Base-by-base conservation (phyloP, 2,888 invertebrate genomes). In the Nesidiocoris tenuis region DNA sequence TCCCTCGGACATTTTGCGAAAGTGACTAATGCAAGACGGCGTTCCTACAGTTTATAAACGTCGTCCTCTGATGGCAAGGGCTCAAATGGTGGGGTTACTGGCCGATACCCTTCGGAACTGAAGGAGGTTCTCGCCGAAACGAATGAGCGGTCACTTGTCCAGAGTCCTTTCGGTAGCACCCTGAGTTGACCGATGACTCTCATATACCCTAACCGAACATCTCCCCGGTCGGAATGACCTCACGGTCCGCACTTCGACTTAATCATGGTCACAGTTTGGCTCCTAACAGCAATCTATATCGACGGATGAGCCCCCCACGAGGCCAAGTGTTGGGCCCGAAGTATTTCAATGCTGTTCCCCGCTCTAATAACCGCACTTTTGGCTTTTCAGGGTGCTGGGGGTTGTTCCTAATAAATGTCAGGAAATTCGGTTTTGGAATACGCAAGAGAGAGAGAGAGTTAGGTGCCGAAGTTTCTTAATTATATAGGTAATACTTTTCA, bases 81-180 rank as follows among this genome's bases (percentile, higher is more conserved):
- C 39, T 39, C 21, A 39, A 65, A 39, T 65, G 65, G 65, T 18
- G 39, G 65, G 65, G 63, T n/a, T n/a, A 63, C 63, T 63, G 23
- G 65, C 25, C 65, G 65, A 65, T 65, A 39, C 39, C 39, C 39
- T 39, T 39, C 39, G 39, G 12, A 39, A 39, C 3, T 39, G 39
- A 39, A 39, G 39, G 39, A 39, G 39, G 39, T 7, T 7, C 39
- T 12, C 12, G 39, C 39, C 12, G 39, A 39, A 39, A 39, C 39
- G 65, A 65, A 65, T 65, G 65, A 65, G 65, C 39, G 65, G 65
- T 65, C 65, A 65, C 65, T 65, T 65, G 25, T 39, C 65, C 65
- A 12, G 39, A 12, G 39, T 39, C 39, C 39, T 12, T 39, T 39
- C 39, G 39, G 39, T 39, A 39, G 39, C 39, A 39, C 39, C 12